Conservation (phyloP, 2,888 invertebrate genomes). For the Andricus quercusramuli region DNA sequence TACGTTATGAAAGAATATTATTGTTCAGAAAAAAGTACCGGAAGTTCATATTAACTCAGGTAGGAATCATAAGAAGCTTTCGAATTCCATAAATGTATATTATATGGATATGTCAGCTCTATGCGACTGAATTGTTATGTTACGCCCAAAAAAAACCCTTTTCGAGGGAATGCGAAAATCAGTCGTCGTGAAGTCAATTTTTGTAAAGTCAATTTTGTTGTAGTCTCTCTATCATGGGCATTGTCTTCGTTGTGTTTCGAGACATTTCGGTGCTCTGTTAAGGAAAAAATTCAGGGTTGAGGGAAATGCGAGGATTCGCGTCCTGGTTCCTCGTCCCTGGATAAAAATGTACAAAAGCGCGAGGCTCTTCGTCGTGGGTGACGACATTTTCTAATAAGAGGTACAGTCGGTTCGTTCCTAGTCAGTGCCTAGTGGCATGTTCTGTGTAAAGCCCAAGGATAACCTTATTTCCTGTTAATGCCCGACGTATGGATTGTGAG, state of each 20-base stretch:
- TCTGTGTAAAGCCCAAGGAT: constrained; percentile 13
- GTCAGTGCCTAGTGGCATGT: not conserved
- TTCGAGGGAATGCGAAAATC: not conserved
- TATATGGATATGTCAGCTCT: not conserved
- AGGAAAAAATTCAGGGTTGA: not conserved
- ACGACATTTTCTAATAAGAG: constrained; percentile 35
- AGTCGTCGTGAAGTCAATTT: not conserved
- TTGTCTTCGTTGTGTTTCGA: constrained; percentile 6
- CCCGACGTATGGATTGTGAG: constrained; percentile 16
- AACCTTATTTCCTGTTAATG: constrained; percentile 25
- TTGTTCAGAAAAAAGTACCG: too few relatives aligned
- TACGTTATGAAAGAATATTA: too few relatives aligned
- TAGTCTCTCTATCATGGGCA: not conserved
- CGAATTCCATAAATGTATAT: not conserved
- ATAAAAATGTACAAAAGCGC: constrained; percentile 30
- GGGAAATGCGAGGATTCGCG: constrained; percentile 12
- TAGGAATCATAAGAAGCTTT: too few relatives aligned
- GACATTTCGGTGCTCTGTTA: constrained; percentile 3
- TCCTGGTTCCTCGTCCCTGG: constrained; percentile 10
- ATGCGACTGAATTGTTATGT: not conserved
- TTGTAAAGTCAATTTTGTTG: not conserved
- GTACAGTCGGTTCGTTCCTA: constrained; percentile 26
- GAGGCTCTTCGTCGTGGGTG: not conserved
- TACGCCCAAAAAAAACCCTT: not conserved
- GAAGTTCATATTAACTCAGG: too few relatives aligned